Evolutionary conservation across 2,888 invertebrate genomes (phyloP), one percentile per base, ranked within the genome.

Genomic region (Penaeus monodon): DNA sequence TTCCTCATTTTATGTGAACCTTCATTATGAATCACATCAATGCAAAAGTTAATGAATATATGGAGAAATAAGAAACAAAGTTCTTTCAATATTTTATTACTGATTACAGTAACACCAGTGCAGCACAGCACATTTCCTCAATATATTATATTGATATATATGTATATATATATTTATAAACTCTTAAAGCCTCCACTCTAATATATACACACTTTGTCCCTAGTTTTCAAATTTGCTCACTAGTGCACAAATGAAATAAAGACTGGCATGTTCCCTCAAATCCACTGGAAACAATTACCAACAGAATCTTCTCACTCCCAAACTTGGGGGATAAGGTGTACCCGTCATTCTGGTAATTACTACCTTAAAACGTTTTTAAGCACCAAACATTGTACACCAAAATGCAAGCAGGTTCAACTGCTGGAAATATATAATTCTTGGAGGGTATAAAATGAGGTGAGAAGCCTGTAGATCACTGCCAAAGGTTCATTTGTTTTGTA

Each of bases 71-170:
- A 57, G 17, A 57, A 1, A 57, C 57, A 17, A 57, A 57, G 57
- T 57, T 57, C 57, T 57, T 57, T 57, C 57, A 57, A 17, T 57
- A 57, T 87, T 84, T 83, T 86, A 86, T 87, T 83, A 70, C 68
- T 78, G 86, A 74, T 82, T 87, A 83, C 86, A 87, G 82, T 87
- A 87, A 87, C 86, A 86, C 86, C 74, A 83, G 86, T 87, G 86
- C 86, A 83, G 81, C 86, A 87, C 86, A 87, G 86, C 86, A 83
- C 86, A 87, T 87, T 57, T 81, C 79, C 79, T 87, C 82, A 87
- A 87, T 87, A 87, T 85, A 85, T 85, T 85, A 87, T 87, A 79
- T 79, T 82, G 79, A 83, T 87, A 87, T 87, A 87, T 87, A 87
- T 57, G 57, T 85, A 87, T 87, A 79, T 79, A 78, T 73, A 83